Evolutionary conservation across 2,888 invertebrate species (phyloP), one percentile per base, ranked within the genome.

Genomic region (Criorhina ranunculi): DNA sequence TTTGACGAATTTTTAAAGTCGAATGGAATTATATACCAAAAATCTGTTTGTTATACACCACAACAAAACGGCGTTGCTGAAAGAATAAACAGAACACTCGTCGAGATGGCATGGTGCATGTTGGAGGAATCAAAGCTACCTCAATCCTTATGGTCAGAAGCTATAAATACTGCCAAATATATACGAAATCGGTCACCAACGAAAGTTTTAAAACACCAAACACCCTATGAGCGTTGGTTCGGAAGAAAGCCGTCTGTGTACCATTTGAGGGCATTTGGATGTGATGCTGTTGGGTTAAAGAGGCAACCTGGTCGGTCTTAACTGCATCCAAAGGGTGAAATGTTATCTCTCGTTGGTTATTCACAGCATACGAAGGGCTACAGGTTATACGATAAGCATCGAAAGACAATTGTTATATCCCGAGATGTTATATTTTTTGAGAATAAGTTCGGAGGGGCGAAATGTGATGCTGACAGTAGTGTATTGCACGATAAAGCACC

Each of bases 41-140:
- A 46, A 44, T 51, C 49, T 8, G 67, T 66, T 8, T 49, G 66
- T 37, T 87, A 87, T 40, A 87, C 85, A 9, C 87, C 86, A 0
- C 85, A 87, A 46, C 85, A 87, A 70, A 88, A 87, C 44, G 87
- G 87, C 12, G 64, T 87, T 5, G 87, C 87, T 5, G 87, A 88
- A 42, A 76, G 87, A 31, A 79, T 78, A 17, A 87, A 88, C 35
- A 53, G 87, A 19, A 87, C 86, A 5, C 49, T 87, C 2, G 70
- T 88, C 0, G 87, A 87, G 33, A 87, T 87, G 82, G 81, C 86
- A 4, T 59, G 86, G 19, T 87, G 86, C 44, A 60, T 87, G 67
- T 19, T 87, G 9, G 49, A 64, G 9, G 57, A 77, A 8, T 75
- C 81, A 9, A 55, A 53, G 5, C 33, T 87, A 49, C 75, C 77